A percentile compares a stretch with the other conserved stretches of the same genome.
Evolutionary conservation across 2,113 vertebrate species (phyloP).

Genomic region (Grantiella picta): DNA sequence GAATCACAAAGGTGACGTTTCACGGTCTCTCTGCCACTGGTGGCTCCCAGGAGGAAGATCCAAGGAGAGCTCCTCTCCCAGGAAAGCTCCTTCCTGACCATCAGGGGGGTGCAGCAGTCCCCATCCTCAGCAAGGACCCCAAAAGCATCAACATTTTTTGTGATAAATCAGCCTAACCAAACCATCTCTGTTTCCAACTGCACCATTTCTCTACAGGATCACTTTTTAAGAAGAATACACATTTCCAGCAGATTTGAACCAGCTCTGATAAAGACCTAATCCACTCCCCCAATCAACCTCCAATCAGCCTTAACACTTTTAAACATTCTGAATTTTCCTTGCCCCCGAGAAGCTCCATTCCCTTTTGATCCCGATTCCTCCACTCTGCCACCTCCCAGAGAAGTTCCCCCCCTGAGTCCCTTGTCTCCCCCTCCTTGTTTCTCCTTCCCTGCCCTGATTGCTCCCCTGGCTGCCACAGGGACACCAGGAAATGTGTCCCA

Average conservation of each 20-base stretch:
- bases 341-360: neutral
- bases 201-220: neutral
- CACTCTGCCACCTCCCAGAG: fast-evolving
- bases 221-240: neutral
- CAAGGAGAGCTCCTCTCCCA: neutral
- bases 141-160: neutral
- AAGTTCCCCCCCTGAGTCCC: neutral
- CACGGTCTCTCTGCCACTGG: neutral
- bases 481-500: neutral
- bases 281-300: too few relatives aligned
- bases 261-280: neutral
- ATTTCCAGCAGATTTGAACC: neutral
- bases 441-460: neutral
- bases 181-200: neutral
- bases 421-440: neutral
- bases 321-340: neutral
- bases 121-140: neutral
- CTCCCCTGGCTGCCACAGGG: neutral
- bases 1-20: neutral
- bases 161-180: neutral
- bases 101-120: neutral
- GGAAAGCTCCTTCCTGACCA: neutral
- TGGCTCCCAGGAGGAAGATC: neutral
- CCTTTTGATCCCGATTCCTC: neutral
- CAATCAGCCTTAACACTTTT: neutral